Conservation (phyloP, 2,113 vertebrate species). For the Pterocles burchelli region DNA sequence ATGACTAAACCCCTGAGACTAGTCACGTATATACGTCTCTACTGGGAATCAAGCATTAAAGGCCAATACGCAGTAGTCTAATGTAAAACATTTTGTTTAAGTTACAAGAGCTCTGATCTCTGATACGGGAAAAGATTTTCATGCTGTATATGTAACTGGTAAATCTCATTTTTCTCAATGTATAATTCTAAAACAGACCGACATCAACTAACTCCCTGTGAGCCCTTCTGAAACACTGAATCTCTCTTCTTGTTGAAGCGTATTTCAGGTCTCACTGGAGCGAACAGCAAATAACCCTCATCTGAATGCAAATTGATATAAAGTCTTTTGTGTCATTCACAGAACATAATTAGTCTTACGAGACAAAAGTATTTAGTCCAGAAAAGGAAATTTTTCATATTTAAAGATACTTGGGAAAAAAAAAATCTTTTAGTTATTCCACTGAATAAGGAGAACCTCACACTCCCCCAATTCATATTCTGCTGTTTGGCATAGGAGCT, state of each 20-base stretch:
- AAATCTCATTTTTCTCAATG: background rate
- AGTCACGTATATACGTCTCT: background rate
- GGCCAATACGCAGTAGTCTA: background rate
- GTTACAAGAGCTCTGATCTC: background rate
- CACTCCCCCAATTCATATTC: background rate
- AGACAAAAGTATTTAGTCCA: background rate
- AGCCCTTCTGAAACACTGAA: background rate
- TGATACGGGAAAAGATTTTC: background rate
- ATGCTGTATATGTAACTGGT: background rate
- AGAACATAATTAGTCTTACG: constrained; percentile 16
- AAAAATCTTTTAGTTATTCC: background rate
- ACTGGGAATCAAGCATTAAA: background rate
- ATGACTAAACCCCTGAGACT: background rate
- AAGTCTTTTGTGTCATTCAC: constrained; percentile 6
- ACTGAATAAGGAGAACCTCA: background rate
- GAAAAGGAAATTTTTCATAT: background rate
- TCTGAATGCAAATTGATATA: background rate
- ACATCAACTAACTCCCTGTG: background rate
- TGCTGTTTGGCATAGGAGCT: background rate
- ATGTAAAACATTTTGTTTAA: background rate
- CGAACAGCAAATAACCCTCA: background rate
- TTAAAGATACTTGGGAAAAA: background rate
- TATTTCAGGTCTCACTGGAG: background rate
- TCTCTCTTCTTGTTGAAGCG: background rate
- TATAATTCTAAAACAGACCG: background rate